Base-by-base conservation (phyloP, 2,113 vertebrate species). In the Gadus chalcogrammus region DNA sequence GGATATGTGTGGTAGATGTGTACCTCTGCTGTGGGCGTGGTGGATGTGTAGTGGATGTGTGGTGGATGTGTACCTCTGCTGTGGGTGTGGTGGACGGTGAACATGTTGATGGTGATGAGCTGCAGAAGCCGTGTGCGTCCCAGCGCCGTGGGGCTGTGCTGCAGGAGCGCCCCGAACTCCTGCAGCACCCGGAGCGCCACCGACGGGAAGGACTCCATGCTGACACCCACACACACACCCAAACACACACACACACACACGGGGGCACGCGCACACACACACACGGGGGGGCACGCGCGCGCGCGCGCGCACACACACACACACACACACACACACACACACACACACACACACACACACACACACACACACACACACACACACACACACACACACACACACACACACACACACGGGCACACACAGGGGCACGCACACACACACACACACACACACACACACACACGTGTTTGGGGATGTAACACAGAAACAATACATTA, bases 91-190 rank as follows among this genome's bases (percentile, higher is more conserved):
- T 98, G 92, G 59, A 98, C 94, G 35, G 95, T 95, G 80, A 99
- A 99, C 97, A 99, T 98, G 91, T 99, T 99, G 92, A 99, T 95
- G 55, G 97, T 95, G 90, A 97, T 92, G 31, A 99, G 95, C 88
- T 99, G 97, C 65, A 99, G 90, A 92, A 98, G 92, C 70, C 95
- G 94, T 22, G 94, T 93, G 85, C 92, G 95, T 81, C 96, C 96
- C 20, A 98, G 85, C 24, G 94, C 92, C 24, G 93, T 91, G 0
- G 95, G 95, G 79, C 95, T 95, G 74, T 96, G 95, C 72, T 94
- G 94, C 75, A 99, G 94, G 67, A 99, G 89, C 0, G 91, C 93
- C 79, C 90, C 91, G 87, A 99, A 99, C 89, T 98, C 94, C 88
- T 92, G 93, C 78, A 99, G 90, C 68, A 97, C 94, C 61, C 93